A percentile compares a stretch with the other conserved stretches of the same genome.
phyloP scores from a whole-genome alignment of 2,888 invertebrate genomes.

The Pheosia gnoma region DNA sequence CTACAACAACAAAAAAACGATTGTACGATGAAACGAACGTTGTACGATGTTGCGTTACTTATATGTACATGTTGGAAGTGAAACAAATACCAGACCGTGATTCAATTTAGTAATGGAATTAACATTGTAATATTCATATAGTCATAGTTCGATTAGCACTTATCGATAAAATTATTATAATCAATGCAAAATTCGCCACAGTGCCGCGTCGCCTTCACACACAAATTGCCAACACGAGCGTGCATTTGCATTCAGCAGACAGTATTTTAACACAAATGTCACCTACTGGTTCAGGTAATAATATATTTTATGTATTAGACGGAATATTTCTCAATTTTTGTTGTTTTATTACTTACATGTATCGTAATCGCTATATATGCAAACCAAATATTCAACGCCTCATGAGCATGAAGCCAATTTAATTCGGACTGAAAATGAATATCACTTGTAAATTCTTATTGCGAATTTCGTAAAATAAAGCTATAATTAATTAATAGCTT shows the following conservation, averaged over 20 bases:
- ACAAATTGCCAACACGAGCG: slow-evolving; percentile 19
- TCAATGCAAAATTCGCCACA: slow-evolving; percentile 18
- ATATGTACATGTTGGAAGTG: background rate
- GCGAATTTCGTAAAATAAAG: too few relatives aligned
- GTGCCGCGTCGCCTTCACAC: slow-evolving; percentile 17
- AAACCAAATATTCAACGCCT: background rate
- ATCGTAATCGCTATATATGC: background rate
- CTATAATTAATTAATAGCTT: slow-evolving; percentile 2
- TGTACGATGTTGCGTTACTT: background rate
- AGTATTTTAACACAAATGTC: slow-evolving; percentile 17
- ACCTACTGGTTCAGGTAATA: slow-evolving; percentile 10
- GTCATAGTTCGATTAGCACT: slow-evolving; percentile 19
- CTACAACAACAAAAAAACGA: background rate
- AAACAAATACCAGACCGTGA: background rate
- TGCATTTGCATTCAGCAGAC: slow-evolving; percentile 5
- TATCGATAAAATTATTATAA: slow-evolving; percentile 19
- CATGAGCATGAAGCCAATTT: background rate
- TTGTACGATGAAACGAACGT: too few relatives aligned
- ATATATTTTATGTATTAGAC: slow-evolving; percentile 1
- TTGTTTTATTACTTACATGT: background rate
- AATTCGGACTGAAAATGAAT: background rate
- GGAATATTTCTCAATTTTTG: background rate
- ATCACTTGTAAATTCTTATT: background rate
- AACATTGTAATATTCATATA: slow-evolving; percentile 25
- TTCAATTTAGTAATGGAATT: slow-evolving; percentile 8